Conservation (phyloP, 2,888 invertebrate species). For the Pterostichus madidus region DNA sequence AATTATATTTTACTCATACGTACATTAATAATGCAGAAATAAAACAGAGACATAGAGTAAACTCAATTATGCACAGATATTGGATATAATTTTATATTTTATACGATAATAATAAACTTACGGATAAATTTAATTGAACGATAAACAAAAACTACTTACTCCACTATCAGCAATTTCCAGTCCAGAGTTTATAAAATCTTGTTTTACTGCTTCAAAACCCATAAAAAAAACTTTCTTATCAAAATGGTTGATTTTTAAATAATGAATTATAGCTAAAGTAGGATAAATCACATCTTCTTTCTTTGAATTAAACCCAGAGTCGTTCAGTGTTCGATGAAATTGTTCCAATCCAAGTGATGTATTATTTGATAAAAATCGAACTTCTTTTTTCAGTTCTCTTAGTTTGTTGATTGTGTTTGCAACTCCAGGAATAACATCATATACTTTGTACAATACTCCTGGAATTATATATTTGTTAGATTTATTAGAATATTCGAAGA, state of each 20-base stretch:
- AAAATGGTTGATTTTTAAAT: constrained; percentile 79
- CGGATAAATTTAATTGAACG: constrained; percentile 67
- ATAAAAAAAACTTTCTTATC: constrained; percentile 78
- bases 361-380: constrained; percentile 72
- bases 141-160: constrained; percentile 74
- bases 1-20: too few relatives aligned
- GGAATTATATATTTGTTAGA: constrained; percentile 67
- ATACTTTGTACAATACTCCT: constrained; percentile 80
- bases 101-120: too few relatives aligned
- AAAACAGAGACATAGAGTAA: too few relatives aligned
- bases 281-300: constrained; percentile 78
- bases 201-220: constrained; percentile 75
- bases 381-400: constrained; percentile 78
- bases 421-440: constrained; percentile 75
- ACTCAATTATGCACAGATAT: neutral
- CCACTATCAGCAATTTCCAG: constrained; percentile 76
- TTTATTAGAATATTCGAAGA: too few relatives aligned
- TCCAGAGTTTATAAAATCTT: constrained; percentile 76
- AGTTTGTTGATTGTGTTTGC: constrained; percentile 77
- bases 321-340: constrained; percentile 72
- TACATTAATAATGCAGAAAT: too few relatives aligned
- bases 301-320: constrained; percentile 68
- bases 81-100: constrained; percentile 53
- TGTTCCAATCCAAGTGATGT: constrained; percentile 74
- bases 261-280: constrained; percentile 78